phyloP scores from a whole-genome alignment of 92 coral and sea anemone species.

The Hydrozoanthus gracilis region DNA sequence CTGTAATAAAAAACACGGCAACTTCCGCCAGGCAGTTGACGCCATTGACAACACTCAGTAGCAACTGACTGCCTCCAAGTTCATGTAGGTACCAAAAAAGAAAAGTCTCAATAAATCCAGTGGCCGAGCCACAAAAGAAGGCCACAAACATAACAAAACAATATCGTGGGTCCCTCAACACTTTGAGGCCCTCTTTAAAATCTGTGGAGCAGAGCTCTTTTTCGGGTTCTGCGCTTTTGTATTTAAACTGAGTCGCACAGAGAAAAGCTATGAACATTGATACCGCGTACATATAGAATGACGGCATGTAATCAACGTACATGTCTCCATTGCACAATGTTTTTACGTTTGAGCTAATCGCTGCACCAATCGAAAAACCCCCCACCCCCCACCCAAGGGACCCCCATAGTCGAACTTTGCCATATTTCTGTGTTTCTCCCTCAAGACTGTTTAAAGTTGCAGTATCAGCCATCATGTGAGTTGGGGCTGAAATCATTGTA shows the following conservation, averaged over 20 bases:
- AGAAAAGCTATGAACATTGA: slow-evolving; percentile 83
- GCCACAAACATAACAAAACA: slow-evolving; percentile 90
- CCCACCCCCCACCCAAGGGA: slow-evolving; percentile 97
- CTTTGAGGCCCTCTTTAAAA: slow-evolving; percentile 67
- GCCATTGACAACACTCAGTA: slow-evolving; percentile 88
- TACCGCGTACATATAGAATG: slow-evolving; percentile 86
- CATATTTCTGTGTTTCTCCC: slow-evolving; percentile 89
- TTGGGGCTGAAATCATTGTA: slow-evolving; percentile 89
- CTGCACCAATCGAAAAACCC: slow-evolving; percentile 93
- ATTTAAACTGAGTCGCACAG: slow-evolving; percentile 85
- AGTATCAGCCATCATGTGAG: slow-evolving; percentile 91
- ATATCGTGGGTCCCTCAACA: slow-evolving; percentile 76
- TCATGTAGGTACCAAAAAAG: slow-evolving; percentile 97
- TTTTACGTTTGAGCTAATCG: slow-evolving; percentile 78
- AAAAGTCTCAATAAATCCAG: slow-evolving; percentile 95
- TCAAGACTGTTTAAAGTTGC: slow-evolving; percentile 88
- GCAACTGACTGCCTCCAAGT: slow-evolving; percentile 88
- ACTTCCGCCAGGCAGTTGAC: slow-evolving; percentile 94
- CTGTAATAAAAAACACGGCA: slow-evolving; percentile 77
- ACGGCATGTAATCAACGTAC: slow-evolving; percentile 81
- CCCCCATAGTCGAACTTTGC: slow-evolving; percentile 93
- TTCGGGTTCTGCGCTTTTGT: slow-evolving; percentile 35
- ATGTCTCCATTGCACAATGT: slow-evolving; percentile 77
- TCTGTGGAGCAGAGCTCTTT: slow-evolving; percentile 30
- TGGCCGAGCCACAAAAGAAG: slow-evolving; percentile 97